phyloP scores from a whole-genome alignment of 37 sponge, comb jelly and placozoan species.

The Ephydatia muelleri region DNA sequence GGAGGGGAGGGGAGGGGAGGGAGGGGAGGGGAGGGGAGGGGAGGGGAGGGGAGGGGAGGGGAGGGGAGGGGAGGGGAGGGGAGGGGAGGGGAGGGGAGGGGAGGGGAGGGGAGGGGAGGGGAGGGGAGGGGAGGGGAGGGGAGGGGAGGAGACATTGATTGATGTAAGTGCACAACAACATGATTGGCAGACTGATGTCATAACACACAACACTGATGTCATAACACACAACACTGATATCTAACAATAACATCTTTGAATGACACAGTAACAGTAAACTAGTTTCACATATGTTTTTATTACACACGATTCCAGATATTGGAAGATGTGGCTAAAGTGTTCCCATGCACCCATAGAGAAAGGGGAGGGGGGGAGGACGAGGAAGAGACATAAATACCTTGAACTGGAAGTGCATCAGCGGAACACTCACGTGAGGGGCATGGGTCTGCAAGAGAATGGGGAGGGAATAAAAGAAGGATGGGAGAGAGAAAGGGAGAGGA shows the following conservation, averaged over 20 bases:
- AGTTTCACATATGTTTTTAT: too few relatives aligned
- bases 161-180: too few relatives aligned
- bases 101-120: background rate
- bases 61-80: background rate
- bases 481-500: background rate
- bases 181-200: too few relatives aligned
- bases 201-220: too few relatives aligned
- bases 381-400: background rate
- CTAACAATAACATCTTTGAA: too few relatives aligned
- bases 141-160: background rate
- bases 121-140: background rate
- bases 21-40: background rate
- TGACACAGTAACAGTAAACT: too few relatives aligned
- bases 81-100: background rate
- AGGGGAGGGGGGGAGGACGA: background rate
- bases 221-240: too few relatives aligned
- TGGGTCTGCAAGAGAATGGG: constrained; percentile 43
- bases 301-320: too few relatives aligned
- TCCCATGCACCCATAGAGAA: too few relatives aligned
- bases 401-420: constrained; percentile 72
- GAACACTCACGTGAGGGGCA: constrained; percentile 74
- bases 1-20: background rate
- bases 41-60: background rate
- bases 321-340: too few relatives aligned
- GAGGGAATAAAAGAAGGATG: too few relatives aligned